Conservation (phyloP, 2,888 invertebrate genomes). For the Tenthredo scrophulariae region DNA sequence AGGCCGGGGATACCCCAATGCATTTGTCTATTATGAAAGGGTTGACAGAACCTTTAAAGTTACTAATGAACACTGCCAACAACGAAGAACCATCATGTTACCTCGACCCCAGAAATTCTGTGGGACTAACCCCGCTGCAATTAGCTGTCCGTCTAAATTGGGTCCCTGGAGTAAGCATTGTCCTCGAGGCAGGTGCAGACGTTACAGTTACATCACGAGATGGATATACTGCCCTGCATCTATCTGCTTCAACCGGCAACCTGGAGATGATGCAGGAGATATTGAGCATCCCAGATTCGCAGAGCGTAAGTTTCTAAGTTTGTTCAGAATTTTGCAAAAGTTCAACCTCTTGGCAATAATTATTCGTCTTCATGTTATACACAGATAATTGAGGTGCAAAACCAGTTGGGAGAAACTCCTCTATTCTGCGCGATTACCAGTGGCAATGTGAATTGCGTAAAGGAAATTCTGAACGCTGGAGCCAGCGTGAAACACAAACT, state of each 20-base stretch:
- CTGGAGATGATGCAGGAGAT: constrained; percentile 80
- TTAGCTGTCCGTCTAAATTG: constrained; percentile 80
- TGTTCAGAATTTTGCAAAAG: not conserved
- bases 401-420: constrained; percentile 79
- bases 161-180: constrained; percentile 80
- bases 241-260: constrained; percentile 80
- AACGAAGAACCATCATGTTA: constrained; percentile 55
- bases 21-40: constrained; percentile 80
- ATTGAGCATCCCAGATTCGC: constrained; percentile 78
- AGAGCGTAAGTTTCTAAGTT: constrained; percentile 58
- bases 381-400: constrained; percentile 79
- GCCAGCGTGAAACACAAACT: constrained; percentile 78
- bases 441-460: constrained; percentile 78
- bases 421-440: constrained; percentile 79
- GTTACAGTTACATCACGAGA: constrained; percentile 76
- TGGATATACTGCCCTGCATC: constrained; percentile 80
- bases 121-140: constrained; percentile 80
- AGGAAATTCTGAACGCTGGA: constrained; percentile 78
- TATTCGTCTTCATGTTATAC: constrained; percentile 64
- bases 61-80: constrained; percentile 63
- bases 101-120: constrained; percentile 78
- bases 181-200: constrained; percentile 80
- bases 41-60: constrained; percentile 78
- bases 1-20: constrained; percentile 79
- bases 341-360: not conserved